Percentiles rank a stretch among this genome's conserved stretches.
phyloP scores from a whole-genome alignment of 2,888 invertebrate species.

The Nephrotoma flavescens region DNA sequence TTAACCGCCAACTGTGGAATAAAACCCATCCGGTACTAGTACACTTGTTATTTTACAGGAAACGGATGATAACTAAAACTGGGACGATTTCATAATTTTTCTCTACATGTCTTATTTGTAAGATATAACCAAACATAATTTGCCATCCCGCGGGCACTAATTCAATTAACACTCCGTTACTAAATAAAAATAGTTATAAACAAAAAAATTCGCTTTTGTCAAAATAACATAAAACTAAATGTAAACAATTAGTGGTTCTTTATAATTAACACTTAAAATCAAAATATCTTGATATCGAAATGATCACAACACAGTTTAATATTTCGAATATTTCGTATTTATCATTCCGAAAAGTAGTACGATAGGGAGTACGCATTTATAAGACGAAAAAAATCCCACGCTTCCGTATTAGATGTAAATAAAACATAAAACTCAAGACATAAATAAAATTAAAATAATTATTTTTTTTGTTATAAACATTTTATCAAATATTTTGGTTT shows the following conservation, averaged over 20 bases:
- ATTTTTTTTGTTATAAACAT: background rate
- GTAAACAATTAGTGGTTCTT: background rate
- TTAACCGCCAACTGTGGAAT: too few species aligned
- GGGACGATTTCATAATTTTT: background rate
- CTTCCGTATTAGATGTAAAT: background rate
- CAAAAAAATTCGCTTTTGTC: background rate
- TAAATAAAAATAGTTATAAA: background rate
- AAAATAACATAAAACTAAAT: background rate
- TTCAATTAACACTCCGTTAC: background rate
- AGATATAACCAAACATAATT: background rate
- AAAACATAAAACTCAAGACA: background rate
- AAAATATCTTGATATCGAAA: background rate
- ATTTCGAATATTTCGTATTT: background rate
- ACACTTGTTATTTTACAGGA: background rate
- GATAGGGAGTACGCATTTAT: background rate
- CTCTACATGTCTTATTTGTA: background rate
- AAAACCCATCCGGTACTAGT: background rate
- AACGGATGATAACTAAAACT: background rate
- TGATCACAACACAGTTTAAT: background rate
- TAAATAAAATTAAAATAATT: background rate
- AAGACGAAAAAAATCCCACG: background rate
- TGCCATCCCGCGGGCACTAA: background rate
- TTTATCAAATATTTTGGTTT: background rate
- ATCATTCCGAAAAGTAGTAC: background rate
- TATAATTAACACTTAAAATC: background rate